Evolutionary conservation across 2,797 vertebrate genomes (phyloP), one percentile per base, ranked within the genome.

Genomic region (Amblyopsis hoosieri): DNA sequence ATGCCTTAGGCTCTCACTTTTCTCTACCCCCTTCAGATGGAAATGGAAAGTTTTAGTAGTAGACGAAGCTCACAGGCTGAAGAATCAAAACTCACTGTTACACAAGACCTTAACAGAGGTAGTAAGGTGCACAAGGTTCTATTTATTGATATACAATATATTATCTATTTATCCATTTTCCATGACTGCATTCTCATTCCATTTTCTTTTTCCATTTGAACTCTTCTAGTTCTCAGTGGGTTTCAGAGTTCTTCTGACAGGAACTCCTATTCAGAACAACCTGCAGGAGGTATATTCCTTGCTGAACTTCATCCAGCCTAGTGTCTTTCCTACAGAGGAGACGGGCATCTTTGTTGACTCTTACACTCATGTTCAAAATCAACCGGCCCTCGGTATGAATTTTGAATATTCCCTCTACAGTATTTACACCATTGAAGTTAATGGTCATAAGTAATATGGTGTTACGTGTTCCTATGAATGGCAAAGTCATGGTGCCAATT

Each of bases 231-330:
- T 97, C 73, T 91, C 93, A 29, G 69, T 92, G 51, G 89, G 86
- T 42, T 98, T 97, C 86, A 89, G 79, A 54, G 86, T 98, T 46
- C 89, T 99, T 58, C 86, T 99, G 71, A 98, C 96, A 0, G 97
- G 97, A 46, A 99, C 96, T 3, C 96, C 96, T 5, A 89, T 98
- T 80, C 97, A 99, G 93, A 99, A 99, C 87, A 96, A 87, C 80
- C 93, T 99, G 3, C 90, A 90, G 71, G 96, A 98, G 64, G 92
- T 99, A 55, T 96, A 96, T 84, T 93, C 96, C 4, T 91, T 99
- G 64, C 94, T 98, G 67, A 92, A 79, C 81, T 94, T 96, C 79
- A 92, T 96, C 79, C 95, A 97, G 77, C 94, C 96, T 64, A 85
- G 74, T 29, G 31, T 93, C 70, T 99, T 98, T 68, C 76, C 92